Base-by-base conservation (phyloP, 2,797 vertebrate genomes). In the Clarias platycephalus region DNA sequence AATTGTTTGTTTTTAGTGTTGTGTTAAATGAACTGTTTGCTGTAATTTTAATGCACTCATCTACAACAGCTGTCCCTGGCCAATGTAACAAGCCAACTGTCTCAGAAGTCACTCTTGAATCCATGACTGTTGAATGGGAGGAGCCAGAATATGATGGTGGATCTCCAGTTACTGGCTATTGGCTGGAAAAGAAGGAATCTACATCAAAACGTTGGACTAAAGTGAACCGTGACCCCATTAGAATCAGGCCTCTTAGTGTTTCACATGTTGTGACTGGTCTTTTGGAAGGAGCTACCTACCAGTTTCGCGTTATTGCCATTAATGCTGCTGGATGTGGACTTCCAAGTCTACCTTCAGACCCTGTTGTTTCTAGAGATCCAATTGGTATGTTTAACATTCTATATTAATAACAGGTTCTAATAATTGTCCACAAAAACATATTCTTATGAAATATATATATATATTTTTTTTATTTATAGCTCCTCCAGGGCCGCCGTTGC, bases 101-200 rank as follows among this genome's bases (percentile, higher is more conserved):
- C 10, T 96, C 96, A 55, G 97, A 98, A 0, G 91, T 99, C 90
- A 95, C 95, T 87, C 91, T 95, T 89, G 97, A 98, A 91, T 97
- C 95, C 0, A 99, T 99, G 97, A 97, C 95, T 0, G 97, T 99
- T 86, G 97, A 98, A 89, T 99, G 98, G 98, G 97, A 99, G 31
- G 97, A 99, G 82, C 98, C 98, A 84, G 96, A 98, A 91, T 97
- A 97, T 2, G 97, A 99, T 40, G 98, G 98, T 8, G 98, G 98
- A 58, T 99, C 98, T 87, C 92, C 97, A 64, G 92, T 99, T 88
- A 98, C 97, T 1, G 97, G 97, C 53, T 99, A 99, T 88, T 95
- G 96, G 94, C 85, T 99, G 5, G 98, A 99, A 91, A 96, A 96
- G 91, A 99, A 98, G 91, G 98, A 99, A 84, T 98, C 97, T 44